Evolutionary conservation across 2,888 invertebrate species (phyloP).

Genomic region (Phorcus lineatus): DNA sequence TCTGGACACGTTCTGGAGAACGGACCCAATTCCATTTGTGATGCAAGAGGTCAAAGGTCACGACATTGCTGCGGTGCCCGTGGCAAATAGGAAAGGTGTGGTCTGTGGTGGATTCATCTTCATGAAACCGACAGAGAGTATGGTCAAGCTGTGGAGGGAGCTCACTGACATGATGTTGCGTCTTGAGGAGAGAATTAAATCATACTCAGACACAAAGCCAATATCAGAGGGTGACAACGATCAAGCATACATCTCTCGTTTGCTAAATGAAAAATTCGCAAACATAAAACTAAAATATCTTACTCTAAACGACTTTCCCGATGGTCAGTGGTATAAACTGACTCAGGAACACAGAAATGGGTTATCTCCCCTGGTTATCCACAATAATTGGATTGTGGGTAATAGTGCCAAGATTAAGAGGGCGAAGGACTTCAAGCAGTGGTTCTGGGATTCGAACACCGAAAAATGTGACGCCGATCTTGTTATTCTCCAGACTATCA

Average conservation of each 20-base stretch:
- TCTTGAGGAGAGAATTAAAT: constrained; percentile 44
- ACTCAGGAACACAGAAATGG: constrained; percentile 34
- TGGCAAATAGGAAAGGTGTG: constrained; percentile 34
- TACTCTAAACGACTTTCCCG: constrained; percentile 47
- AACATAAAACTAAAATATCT: constrained; percentile 46
- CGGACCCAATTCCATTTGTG: constrained; percentile 52
- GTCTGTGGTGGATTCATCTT: constrained; percentile 57
- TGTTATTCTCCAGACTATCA: too few relatives aligned
- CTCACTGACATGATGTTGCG: constrained; percentile 46
- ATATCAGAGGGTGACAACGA: constrained; percentile 58
- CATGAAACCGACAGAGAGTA: constrained; percentile 47
- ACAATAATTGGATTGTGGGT: constrained; percentile 61
- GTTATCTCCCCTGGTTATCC: constrained; percentile 46
- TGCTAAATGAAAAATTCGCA: constrained; percentile 45
- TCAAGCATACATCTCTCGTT: constrained; percentile 44
- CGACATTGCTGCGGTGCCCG: constrained; percentile 51
- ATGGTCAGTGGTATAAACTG: constrained; percentile 59
- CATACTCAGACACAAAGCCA: constrained; percentile 29
- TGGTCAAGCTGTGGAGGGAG: constrained; percentile 48
- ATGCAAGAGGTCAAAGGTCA: constrained; percentile 31
- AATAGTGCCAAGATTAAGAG: constrained; percentile 50
- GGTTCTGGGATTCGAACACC: constrained; percentile 52
- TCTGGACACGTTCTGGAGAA: constrained; percentile 60
- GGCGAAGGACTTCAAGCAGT: constrained; percentile 59
- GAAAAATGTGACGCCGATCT: constrained; percentile 10